Evolutionary conservation across 1,140 invertebrate genomes (phyloP).

Genomic region (Zaprionus taronus): DNA sequence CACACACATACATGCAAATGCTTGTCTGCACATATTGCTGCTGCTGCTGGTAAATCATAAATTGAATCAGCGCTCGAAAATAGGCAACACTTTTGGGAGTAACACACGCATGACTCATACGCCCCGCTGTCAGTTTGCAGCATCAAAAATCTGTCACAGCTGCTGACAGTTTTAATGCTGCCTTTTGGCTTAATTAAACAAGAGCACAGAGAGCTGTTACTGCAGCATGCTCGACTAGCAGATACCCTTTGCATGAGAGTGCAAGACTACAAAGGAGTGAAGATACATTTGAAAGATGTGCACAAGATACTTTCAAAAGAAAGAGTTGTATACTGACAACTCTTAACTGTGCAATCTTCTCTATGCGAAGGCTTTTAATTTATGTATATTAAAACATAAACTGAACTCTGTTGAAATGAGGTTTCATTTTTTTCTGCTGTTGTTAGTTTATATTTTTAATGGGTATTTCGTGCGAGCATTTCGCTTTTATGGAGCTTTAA

Average conservation of each 20-base stretch:
- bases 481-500: slow-evolving; percentile 34
- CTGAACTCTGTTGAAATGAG: neutral
- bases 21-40: too few species aligned
- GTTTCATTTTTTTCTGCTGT: neutral
- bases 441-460: neutral
- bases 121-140: slow-evolving; percentile 9
- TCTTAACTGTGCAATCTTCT: neutral
- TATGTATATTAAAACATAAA: neutral
- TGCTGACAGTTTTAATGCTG: slow-evolving; percentile 46
- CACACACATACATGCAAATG: neutral
- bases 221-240: slow-evolving; percentile 1
- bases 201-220: neutral
- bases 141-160: slow-evolving; percentile 36
- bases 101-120: slow-evolving; percentile 30
- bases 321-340: too few species aligned
- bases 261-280: too few species aligned
- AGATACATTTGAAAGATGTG: too few species aligned
- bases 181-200: slow-evolving; percentile 70
- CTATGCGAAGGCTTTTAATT: neutral
- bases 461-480: neutral
- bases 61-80: slow-evolving; percentile 47
- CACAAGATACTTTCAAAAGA: too few species aligned
- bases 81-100: slow-evolving; percentile 34
- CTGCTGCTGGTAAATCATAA: slow-evolving; percentile 17
- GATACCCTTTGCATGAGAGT: neutral